These are phyloP conservation scores for Luidia sarsii DNA, from an alignment of 53 echinoderm and acorn worm species.

Conservation along the genomic window DNA sequence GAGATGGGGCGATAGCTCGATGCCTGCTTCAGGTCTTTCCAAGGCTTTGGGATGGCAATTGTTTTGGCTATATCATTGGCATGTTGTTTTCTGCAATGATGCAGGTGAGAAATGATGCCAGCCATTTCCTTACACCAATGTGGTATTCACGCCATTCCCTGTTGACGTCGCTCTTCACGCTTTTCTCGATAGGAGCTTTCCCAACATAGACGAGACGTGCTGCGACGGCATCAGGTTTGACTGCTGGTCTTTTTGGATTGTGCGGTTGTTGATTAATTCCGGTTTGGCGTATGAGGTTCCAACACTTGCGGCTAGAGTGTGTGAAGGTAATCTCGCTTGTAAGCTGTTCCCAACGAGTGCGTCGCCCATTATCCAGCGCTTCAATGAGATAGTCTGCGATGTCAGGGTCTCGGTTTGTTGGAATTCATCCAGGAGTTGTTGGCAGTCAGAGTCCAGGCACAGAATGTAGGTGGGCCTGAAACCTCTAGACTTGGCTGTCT, in stretches of 20 bases:
- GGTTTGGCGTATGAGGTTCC: constrained; percentile 15
- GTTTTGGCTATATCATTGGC: constrained; percentile 8
- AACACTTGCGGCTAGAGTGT: constrained; percentile 36
- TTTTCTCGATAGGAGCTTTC: constrained; percentile 4
- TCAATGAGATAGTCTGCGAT: constrained; percentile 16
- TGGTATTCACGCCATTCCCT: constrained; percentile 1
- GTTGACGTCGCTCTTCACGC: not conserved
- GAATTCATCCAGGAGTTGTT: constrained; percentile 16
- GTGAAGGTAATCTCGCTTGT: constrained; percentile 14
- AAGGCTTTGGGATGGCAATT: constrained; percentile 3
- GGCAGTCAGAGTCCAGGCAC: constrained; percentile 34
- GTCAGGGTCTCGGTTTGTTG: no score
- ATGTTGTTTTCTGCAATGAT: not conserved
- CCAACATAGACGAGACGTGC: constrained; percentile 8
- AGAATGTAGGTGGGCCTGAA: constrained; percentile 35
- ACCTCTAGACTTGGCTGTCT: constrained; percentile 40
- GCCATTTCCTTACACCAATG: constrained; percentile 11
- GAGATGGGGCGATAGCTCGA: constrained; percentile 21
- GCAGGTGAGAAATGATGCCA: not conserved
- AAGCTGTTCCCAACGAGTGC: constrained; percentile 17
- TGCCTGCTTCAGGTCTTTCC: constrained; percentile 12
- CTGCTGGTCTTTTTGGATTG: constrained; percentile 9
- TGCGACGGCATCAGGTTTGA: constrained; percentile 17
- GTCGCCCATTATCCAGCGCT: constrained; percentile 21
- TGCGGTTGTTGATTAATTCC: constrained; percentile 2